Evolutionary conservation across 2,113 vertebrate species (phyloP), one percentile per base, ranked within the genome.

Genomic region (Sceloporus tristichus): DNA sequence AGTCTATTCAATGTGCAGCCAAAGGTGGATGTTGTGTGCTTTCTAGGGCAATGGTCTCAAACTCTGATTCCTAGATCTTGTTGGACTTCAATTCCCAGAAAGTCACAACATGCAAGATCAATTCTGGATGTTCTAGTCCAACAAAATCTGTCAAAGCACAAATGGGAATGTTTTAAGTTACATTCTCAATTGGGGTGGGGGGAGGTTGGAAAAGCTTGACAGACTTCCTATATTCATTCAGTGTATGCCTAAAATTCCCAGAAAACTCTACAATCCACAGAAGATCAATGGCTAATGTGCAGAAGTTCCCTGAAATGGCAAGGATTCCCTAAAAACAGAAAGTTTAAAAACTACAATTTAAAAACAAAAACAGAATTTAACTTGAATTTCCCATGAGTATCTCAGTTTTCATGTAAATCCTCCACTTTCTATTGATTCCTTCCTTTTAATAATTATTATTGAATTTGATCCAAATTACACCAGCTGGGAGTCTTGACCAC

Each of bases 181-280:
- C 9, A 9, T 82, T 91, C 88, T 92, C 29, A 85, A 91, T 89
- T 94, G 92, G 91, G 90, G 73, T 74, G 18, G 14, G 29, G 16
- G 0, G 0, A 48, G 16, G 40, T 34, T 21, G 21, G 11, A 53
- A 21, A 21, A 1, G 40, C n/a, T 68, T 5, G 40, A 34, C 14
- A 77, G 4, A 85, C 14, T n/a, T 18, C 0, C 1, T 21, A 53
- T 13, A 10, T 42, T 25, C 19, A 23, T 9, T 56, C 3, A 48
- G 23, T 10, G 29, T 56, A 29, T 27, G 14, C 29, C 25, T 71
- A 87, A 9, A 19, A n/a, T 6, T 34, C 48, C 48, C 42, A 23
- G 40, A 29, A 34, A 78, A 27, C 29, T 71, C 34, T 27, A 2
- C 23, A 80, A 56, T 10, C 9, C 62, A 27, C 9, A 70, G 27